Evolutionary conservation across 2,113 vertebrate genomes (phyloP), one percentile per base, ranked within the genome.

Genomic region (Scophthalmus maximus): DNA sequence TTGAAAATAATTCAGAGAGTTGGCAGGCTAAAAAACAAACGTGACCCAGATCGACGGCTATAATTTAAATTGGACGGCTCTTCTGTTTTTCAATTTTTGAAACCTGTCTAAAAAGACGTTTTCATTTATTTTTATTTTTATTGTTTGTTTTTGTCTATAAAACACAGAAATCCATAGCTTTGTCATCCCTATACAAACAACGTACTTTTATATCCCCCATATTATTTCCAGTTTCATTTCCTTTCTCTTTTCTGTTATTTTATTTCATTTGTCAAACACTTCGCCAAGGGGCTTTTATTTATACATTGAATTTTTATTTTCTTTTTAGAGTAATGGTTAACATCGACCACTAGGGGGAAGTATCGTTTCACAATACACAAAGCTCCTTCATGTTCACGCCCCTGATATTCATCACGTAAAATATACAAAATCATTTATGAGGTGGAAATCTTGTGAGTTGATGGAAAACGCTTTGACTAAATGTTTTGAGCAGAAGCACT

Each of bases 291-390:
- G 6, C 11, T 46, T 20, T 46, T 20, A 40, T 1, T 18, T 46
- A 18, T 44, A 18, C 2, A 4, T 4, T 4, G 40, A 18, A 8
- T 46, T 4, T 7, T 42, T 6, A 18, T 46, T n/a, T 1, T 10
- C 20, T 53, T 18, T 2, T 42, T 47, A 6, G 7, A 32, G 26
- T 47, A 49, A 9, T 65, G 0, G 0, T 9, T 8, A 1, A 15
- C 2, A 29, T 65, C 59, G 9, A 25, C 34, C 84, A 69, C 57
- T 66, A 76, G 81, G 20, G 20, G 29, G 14, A 46, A 55, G 26
- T 34, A 5, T 59, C 14, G 0, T 29, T 8, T 10, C 57, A 65
- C 11, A n/a, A 3, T 23, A 12, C 0, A 46, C 20, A 51, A 8
- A 20, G 26, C 32, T 22, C 7, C 36, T 18, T 12, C 32, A 20